phyloP scores from a whole-genome alignment of 53 echinoderm and acorn worm genomes.

The Holothuria leucospilota region DNA sequence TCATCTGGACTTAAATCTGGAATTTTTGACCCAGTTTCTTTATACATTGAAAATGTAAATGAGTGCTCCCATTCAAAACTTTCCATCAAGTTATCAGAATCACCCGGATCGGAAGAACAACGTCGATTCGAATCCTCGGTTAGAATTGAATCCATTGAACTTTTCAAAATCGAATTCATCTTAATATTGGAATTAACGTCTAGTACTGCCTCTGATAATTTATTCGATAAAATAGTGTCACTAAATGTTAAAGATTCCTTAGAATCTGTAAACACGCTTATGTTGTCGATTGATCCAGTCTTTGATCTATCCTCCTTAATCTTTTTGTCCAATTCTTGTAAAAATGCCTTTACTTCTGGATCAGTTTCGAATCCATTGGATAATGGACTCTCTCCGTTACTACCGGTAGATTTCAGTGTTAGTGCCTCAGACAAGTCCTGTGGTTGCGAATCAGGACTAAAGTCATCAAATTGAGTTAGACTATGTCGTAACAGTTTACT shows the following conservation, averaged over 20 bases:
- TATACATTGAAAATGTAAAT: conserved; percentile 43
- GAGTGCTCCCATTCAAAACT: conserved; percentile 55
- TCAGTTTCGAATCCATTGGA: conserved; percentile 40
- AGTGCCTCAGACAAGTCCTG: not conserved
- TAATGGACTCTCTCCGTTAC: conserved; percentile 21
- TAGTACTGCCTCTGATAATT: conserved; percentile 10
- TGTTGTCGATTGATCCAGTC: conserved; percentile 18
- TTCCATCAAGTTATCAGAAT: conserved; percentile 43
- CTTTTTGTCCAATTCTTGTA: conserved; percentile 33
- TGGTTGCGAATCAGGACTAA: conserved; percentile 15
- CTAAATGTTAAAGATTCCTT: conserved; percentile 23
- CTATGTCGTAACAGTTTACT: not conserved
- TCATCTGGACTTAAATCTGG: conserved; percentile 41
- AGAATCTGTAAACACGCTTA: conserved; percentile 16
- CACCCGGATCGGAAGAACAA: conserved; percentile 24
- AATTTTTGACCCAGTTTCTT: conserved; percentile 27
- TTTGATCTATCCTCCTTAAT: not conserved
- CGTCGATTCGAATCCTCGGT: conserved; percentile 23
- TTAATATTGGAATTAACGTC: conserved; percentile 49
- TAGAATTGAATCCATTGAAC: conserved; percentile 40
- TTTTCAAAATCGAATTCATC: conserved; percentile 13
- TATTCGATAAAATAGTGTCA: not conserved
- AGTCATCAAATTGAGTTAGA: conserved; percentile 12
- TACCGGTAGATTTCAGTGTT: conserved; percentile 7
- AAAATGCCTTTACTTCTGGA: conserved; percentile 35